Conservation (phyloP, 2,113 vertebrate species). For the Rhynchopsitta pachyrhyncha region DNA sequence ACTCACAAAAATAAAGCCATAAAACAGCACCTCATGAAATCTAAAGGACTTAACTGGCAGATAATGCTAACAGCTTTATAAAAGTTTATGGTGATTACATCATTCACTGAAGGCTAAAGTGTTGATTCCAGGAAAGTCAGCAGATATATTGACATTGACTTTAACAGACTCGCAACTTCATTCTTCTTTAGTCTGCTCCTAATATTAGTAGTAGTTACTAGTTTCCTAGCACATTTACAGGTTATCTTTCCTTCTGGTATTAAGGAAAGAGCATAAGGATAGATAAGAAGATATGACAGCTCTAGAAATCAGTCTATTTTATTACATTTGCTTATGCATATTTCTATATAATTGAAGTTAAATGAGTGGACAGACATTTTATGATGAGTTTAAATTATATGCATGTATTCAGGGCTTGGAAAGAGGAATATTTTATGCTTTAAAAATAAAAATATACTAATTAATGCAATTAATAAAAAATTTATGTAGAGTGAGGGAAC, state of each 20-base stretch:
- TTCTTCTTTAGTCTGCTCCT: not conserved
- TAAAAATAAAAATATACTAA: constrained; percentile 50
- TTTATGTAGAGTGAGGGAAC: not conserved
- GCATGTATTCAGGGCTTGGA: not conserved
- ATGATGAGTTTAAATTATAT: constrained; percentile 13
- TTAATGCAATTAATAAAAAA: constrained; percentile 46
- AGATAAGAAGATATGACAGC: not conserved
- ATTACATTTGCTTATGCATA: not conserved
- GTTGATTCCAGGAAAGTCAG: not conserved
- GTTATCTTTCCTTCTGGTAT: not conserved
- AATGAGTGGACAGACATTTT: constrained; percentile 16
- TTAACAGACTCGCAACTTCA: not conserved
- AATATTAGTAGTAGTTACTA: not conserved
- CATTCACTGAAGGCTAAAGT: not conserved
- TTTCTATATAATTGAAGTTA: constrained; percentile 9
- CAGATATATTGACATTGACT: not conserved
- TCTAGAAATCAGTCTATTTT: not conserved
- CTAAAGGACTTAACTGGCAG: not conserved
- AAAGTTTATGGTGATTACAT: not conserved
- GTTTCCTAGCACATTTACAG: not conserved
- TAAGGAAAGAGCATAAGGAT: not conserved
- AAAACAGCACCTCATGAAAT: not conserved
- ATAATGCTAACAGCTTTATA: not conserved
- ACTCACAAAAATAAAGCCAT: not conserved
- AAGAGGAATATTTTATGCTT: not conserved